Base-by-base conservation (phyloP, 1,140 invertebrate species). In the Brachystomella parvula region DNA sequence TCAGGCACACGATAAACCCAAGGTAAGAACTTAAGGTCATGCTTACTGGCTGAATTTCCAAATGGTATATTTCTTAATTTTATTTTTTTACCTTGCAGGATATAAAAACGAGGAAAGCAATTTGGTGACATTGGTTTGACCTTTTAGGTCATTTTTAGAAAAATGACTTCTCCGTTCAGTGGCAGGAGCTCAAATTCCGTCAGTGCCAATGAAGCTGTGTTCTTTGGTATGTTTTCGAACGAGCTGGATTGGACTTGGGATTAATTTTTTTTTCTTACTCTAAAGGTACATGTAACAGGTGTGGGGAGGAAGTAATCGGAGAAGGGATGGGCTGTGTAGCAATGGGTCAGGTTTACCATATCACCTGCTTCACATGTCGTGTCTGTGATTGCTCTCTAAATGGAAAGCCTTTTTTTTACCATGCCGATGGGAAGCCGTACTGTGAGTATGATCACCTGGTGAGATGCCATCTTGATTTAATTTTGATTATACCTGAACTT, bases 331-430 rank as follows among this genome's bases (percentile, higher is more conserved):
- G 94, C 0, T 97, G 94, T 76, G 94, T 92, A 17, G 95, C 95
- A 2, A 94, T 98, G 89, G 92, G 94, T 71, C 87, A 94, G 76
- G 85, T 97, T 56, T 98, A 94, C 76, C 96, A 99, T 78, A 92
- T 96, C 30, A 82, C 84, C 68, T 99, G 96, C 76, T 99, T 99
- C 76, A 89, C 87, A 31, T 99, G 96, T 76, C 85, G 86, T 71
- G 84, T 87, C 61, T 98, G 96, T 77, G 87, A 87, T 71, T 85
- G 86, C 19, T 89, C 90, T 78, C 79, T 98, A n/a, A 85, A 89
- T 78, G 94, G 94, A 21, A 94, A 94, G 78, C 90, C 94, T 26
- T 98, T 98, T 77, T 98, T 73, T 63, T 73, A 96, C 82, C 87
- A 90, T 1, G 82, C 96, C 26, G 94, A 97, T 75, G 90, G 87